Evolutionary conservation across 2,113 vertebrate species (phyloP), one percentile per base, ranked within the genome.

Genomic region (Ptilonorhynchus violaceus): DNA sequence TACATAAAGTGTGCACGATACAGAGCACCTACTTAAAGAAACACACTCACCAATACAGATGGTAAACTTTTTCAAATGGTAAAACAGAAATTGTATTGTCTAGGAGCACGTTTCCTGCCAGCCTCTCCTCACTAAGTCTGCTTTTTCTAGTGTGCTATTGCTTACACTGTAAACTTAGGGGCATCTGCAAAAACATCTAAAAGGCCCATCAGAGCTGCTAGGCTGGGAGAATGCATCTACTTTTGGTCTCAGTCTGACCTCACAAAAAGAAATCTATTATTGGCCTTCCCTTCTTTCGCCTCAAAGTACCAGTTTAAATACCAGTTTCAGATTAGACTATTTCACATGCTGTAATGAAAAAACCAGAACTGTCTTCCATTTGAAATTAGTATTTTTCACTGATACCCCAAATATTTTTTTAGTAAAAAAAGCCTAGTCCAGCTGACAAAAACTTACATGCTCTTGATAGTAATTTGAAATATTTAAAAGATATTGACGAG

Each of bases 11-110:
- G 96, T 98, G 96, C 98, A 97, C 98, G 93, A 98, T 97, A 98
- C 98, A 98, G 97, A 98, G 98, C 93, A 98, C 98, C 98, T 98
- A 98, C 98, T 98, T 96, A 98, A 98, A 98, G 98, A 98, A 98
- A 98, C 97, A 98, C 98, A 98, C 98, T 98, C 96, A 97, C 98
- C 97, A 98, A 98, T 70, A 98, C 66, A 98, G 83, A 97, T 95
- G 64, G 97, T 98, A 68, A 98, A 94, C 95, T 98, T 98, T 95
- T 95, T 94, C 94, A 98, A 96, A 96, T 97, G 93, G 95, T 96
- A 97, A 96, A 98, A 97, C 72, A 87, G 67, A 89, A 92, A 75
- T 56, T 84, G 68, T 75, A 85, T 84, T 93, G 68, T 86, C 82
- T 94, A 42, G 30, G 69, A 90, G 68, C 56, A 95, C 62, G 53